Conservation (phyloP, 2,113 vertebrate species). For the Pionites leucogaster region DNA sequence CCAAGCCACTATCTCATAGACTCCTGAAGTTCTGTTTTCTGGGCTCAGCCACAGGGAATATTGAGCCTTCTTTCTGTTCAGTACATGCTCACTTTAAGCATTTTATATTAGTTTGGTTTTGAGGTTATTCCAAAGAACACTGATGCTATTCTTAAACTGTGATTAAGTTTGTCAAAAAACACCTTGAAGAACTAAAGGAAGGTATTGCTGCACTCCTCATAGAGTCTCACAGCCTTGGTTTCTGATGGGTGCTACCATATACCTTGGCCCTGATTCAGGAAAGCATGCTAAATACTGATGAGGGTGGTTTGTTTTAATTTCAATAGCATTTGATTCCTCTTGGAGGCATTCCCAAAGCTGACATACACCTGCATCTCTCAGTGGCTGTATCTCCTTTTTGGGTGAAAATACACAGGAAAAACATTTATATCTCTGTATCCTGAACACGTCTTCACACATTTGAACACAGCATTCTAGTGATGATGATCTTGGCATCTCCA, state of each 20-base stretch:
- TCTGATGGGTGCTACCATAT: neutral
- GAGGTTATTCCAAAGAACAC: neutral
- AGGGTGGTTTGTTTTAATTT: slow-evolving; percentile 31
- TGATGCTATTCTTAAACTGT: neutral
- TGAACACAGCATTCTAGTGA: neutral
- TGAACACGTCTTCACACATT: neutral
- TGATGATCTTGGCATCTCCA: neutral
- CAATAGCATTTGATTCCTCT: slow-evolving; percentile 41
- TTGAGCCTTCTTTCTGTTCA: neutral
- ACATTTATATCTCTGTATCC: neutral
- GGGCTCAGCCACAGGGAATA: neutral
- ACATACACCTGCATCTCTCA: slow-evolving; percentile 53
- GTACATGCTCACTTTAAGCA: neutral
- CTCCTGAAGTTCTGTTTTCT: neutral
- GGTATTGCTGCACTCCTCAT: neutral
- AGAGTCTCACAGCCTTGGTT: neutral
- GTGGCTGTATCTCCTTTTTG: neutral
- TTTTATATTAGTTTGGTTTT: neutral
- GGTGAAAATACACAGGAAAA: neutral
- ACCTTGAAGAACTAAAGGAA: neutral
- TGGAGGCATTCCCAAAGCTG: slow-evolving; percentile 38
- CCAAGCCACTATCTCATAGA: neutral
- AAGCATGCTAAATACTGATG: slow-evolving; percentile 29
- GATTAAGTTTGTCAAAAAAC: neutral
- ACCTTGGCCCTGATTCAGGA: slow-evolving; percentile 23